Conservation (phyloP, 1,140 invertebrate species). For the Trissolcus basalis region DNA sequence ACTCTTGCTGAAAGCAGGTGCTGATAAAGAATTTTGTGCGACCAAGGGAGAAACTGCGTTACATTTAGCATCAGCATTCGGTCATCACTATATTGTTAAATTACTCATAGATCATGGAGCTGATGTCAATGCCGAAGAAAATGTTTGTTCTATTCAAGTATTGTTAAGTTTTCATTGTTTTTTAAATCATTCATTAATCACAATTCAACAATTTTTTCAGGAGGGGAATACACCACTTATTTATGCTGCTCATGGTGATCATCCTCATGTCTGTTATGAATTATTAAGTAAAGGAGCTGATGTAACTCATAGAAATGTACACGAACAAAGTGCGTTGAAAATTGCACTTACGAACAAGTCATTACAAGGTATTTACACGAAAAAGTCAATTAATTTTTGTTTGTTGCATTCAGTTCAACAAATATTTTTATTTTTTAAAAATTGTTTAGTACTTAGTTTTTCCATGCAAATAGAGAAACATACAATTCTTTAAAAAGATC, state of each 20-base stretch:
- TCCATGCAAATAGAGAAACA: too few species aligned
- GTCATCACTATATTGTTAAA: conserved; percentile 90
- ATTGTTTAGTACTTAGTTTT: too few species aligned
- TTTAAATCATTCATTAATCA: not conserved
- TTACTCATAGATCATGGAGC: conserved; percentile 86
- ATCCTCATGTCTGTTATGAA: conserved; percentile 89
- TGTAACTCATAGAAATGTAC: conserved; percentile 85
- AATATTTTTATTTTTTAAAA: too few species aligned
- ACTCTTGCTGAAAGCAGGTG: conserved; percentile 82
- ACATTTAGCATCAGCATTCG: conserved; percentile 88
- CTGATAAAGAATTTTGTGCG: conserved; percentile 83
- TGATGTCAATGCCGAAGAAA: conserved; percentile 86
- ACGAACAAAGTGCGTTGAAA: conserved; percentile 88
- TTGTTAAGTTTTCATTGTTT: not conserved
- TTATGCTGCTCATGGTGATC: conserved; percentile 91
- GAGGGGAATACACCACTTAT: conserved; percentile 91
- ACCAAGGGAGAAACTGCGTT: conserved; percentile 89
- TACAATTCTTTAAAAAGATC: too few species aligned
- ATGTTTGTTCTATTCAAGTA: conserved; percentile 78
- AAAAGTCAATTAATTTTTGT: too few species aligned
- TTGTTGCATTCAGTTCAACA: too few species aligned
- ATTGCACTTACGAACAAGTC: conserved; percentile 84
- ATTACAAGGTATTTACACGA: conserved; percentile 74
- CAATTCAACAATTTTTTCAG: conserved; percentile 71
- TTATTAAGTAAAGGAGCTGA: conserved; percentile 86